phyloP scores from a whole-genome alignment of 92 coral and sea anemone genomes.

The Pocillopora meandrina region DNA sequence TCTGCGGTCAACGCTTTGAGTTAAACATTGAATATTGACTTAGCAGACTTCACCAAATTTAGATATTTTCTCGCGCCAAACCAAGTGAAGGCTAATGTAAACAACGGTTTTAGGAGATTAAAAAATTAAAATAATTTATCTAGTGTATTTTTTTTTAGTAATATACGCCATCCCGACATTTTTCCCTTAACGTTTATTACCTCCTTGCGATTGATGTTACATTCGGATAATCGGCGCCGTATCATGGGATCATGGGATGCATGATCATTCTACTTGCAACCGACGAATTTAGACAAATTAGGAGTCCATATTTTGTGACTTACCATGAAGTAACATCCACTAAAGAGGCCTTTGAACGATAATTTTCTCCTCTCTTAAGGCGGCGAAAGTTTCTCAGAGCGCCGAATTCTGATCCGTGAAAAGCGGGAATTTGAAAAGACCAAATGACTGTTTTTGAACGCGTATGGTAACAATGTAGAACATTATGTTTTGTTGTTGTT shows the following conservation, averaged over 20 bases:
- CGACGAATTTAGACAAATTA: not conserved
- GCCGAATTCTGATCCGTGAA: not conserved
- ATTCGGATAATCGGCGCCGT: not conserved
- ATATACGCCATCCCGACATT: conserved; percentile 3
- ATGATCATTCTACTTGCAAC: not conserved
- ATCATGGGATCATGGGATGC: not conserved
- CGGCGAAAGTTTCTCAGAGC: not conserved
- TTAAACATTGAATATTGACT: not conserved
- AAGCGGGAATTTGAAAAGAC: not conserved
- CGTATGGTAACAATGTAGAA: not conserved
- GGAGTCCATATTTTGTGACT: not conserved
- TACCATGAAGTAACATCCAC: not conserved
- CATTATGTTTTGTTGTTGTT: not conserved
- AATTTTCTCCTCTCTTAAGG: not conserved
- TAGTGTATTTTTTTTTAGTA: not conserved
- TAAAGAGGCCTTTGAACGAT: not conserved
- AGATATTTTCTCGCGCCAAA: not conserved
- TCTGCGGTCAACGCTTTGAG: not conserved
- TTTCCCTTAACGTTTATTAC: not conserved
- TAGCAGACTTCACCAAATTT: not conserved
- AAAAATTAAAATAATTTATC: conserved; percentile 1
- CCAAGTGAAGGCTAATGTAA: conserved; percentile 1
- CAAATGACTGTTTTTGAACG: not conserved
- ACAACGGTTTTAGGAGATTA: conserved; percentile 17
- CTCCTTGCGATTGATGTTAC: not conserved